Percentiles rank a stretch among this genome's conserved stretches.
Evolutionary conservation across 2,888 invertebrate genomes (phyloP).

Genomic region (Thymelicus acteon): DNA sequence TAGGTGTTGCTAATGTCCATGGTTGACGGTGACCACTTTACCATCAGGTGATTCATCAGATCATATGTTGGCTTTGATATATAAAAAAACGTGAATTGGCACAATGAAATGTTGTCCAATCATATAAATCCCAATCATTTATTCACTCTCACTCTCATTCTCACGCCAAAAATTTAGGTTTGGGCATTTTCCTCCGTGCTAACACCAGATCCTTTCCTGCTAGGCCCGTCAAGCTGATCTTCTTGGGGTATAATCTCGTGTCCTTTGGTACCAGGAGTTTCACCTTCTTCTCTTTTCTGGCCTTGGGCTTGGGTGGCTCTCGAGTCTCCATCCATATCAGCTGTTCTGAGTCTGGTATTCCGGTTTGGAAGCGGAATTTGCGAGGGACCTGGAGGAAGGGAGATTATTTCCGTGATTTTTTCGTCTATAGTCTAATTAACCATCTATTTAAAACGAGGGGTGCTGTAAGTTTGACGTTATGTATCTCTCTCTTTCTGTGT

Average conservation of each 20-base stretch:
- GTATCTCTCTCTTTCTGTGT: no score
- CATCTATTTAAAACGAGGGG: no score
- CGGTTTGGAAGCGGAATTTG: constrained; percentile 56
- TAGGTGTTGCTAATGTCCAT: no score
- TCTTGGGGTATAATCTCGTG: constrained; percentile 51
- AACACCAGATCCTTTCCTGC: constrained; percentile 57
- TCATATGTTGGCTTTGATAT: no score
- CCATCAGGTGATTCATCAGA: no score
- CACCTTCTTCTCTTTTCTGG: constrained; percentile 36
- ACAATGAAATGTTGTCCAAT: no score
- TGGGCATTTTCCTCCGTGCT: constrained; percentile 60
- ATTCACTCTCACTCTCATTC: background rate
- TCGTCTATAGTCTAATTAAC: no score
- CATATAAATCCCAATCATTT: no score
- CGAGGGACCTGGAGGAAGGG: constrained; percentile 54
- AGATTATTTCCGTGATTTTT: no score
- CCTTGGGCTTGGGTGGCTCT: constrained; percentile 30
- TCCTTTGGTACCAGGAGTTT: constrained; percentile 42
- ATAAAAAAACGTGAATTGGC: no score
- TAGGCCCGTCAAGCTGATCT: constrained; percentile 51
- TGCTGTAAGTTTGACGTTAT: no score
- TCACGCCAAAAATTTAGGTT: constrained; percentile 58
- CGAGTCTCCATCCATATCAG: constrained; percentile 65
- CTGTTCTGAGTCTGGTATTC: constrained; percentile 54
- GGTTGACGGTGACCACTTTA: no score